Percentiles rank a stretch among this genome's conserved stretches.
Evolutionary conservation across 2,797 vertebrate species (phyloP).

Genomic region (Lophius americanus): DNA sequence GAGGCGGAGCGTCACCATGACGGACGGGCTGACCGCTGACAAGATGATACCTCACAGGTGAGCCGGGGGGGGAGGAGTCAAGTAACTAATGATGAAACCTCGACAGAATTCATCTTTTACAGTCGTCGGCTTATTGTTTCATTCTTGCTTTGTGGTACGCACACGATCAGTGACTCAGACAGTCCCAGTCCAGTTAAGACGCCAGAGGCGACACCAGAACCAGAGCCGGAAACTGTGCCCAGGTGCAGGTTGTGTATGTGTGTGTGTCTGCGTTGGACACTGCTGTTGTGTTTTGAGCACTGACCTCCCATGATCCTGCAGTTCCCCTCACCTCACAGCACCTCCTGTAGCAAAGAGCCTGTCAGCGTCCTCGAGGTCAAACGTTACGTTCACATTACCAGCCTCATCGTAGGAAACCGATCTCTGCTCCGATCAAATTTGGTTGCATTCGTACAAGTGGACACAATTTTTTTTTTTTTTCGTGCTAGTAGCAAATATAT

Average conservation of each 20-base stretch:
- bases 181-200: constrained; percentile 76
- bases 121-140: constrained; percentile 34
- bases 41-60: constrained; percentile 95
- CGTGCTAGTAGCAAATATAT: no score
- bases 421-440: no score
- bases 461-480: no score
- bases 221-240: constrained; percentile 73
- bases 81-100: neutral
- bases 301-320: constrained; percentile 35
- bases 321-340: constrained; percentile 45
- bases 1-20: constrained; percentile 96
- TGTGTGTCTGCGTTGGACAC: constrained; percentile 43
- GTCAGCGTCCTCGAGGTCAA: constrained; percentile 9
- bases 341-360: constrained; percentile 18
- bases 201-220: constrained; percentile 66
- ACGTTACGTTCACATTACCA: neutral
- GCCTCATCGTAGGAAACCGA: no score
- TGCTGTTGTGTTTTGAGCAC: constrained; percentile 53
- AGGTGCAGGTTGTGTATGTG: constrained; percentile 77
- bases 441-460: no score
- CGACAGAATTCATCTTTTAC: neutral
- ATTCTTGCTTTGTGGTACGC: constrained; percentile 60
- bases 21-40: constrained; percentile 91
- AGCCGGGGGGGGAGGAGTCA: constrained; percentile 3
- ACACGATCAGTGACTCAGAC: constrained; percentile 75